phyloP scores from a whole-genome alignment of 2,113 vertebrate species.

The Cygnus buccinator region DNA sequence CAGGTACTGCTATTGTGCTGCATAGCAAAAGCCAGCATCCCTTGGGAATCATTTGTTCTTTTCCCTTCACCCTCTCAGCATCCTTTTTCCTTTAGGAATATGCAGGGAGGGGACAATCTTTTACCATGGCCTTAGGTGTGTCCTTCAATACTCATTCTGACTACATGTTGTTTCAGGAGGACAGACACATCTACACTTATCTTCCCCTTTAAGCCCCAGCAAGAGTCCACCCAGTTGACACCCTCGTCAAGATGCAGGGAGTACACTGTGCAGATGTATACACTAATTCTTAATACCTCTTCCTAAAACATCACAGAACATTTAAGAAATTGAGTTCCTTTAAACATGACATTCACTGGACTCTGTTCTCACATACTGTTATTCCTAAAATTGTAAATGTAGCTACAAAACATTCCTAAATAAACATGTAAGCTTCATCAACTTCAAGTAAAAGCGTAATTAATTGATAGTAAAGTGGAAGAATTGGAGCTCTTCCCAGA shows the following conservation, averaged over 20 bases:
- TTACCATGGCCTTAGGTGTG: background rate
- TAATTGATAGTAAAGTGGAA: conserved; percentile 22
- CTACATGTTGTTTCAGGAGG: fast-evolving
- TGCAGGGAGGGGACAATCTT: background rate
- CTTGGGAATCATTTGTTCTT: background rate
- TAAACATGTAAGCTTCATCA: background rate
- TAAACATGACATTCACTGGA: fast-evolving
- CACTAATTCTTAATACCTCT: background rate
- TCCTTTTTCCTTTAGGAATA: background rate
- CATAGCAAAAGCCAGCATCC: fast-evolving
- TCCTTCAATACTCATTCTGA: background rate
- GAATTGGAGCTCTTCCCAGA: conserved; percentile 42
- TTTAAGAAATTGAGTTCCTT: background rate
- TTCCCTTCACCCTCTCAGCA: background rate
- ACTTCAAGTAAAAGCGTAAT: conserved; percentile 11
- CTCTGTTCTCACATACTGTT: background rate
- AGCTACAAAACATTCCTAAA: background rate
- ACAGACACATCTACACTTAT: background rate
- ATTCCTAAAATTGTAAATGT: background rate
- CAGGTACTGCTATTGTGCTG: background rate
- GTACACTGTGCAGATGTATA: background rate
- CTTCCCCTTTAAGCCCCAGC: background rate
- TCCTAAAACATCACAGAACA: background rate
- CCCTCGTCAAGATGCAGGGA: background rate
- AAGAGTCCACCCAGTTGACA: background rate